Base-by-base conservation (phyloP, 2,113 vertebrate species). In the Rhinoderma darwinii region DNA sequence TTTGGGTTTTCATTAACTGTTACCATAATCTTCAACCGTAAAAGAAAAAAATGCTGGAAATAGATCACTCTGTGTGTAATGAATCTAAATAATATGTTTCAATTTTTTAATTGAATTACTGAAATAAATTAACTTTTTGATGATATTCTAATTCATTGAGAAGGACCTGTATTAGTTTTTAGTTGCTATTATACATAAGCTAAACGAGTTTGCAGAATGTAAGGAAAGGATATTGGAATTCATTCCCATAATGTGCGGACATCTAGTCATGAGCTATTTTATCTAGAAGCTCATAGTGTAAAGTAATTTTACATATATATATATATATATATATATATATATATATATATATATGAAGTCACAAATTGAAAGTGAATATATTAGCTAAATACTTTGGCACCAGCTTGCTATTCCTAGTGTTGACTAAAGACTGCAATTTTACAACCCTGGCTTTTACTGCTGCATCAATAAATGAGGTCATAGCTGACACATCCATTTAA, bases 401-500 rank as follows among this genome's bases (percentile, higher is more conserved):
- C 59, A 66, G 25, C 20, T 82, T 63, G 22, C 56, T 41, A 43
- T 66, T 30, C 56, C 39, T n/a, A 66, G 79, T 82, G 79, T 83
- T 83, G 82, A 70, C 82, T 68, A 83, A 50, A 50, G 66, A 47
- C 72, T 84, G 51, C 7, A 22, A 41, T 35, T 51, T 72, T 84
- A 70, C 68, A 39, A 59, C 50, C 25, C 2, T 30, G 22, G 37
- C 72, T 44, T 56, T 84, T 74, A 84, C 68, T 41, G 70, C 47
- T 39, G 51, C 72, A 84, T 84, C 72, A 54, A 75, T 43, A 77
- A 77, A 85, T 85, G 47, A 85, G 61, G 84, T 85, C 73, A 85
- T 76, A 37, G 74, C 54, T 77, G 73, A 77, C 27, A 44, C 73
- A 85, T 61, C 83, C 54, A 77, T 56, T 76, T 41, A 32, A 77